Base-by-base conservation (phyloP, 2,113 vertebrate genomes). In the Chloropsis cyanopogon region DNA sequence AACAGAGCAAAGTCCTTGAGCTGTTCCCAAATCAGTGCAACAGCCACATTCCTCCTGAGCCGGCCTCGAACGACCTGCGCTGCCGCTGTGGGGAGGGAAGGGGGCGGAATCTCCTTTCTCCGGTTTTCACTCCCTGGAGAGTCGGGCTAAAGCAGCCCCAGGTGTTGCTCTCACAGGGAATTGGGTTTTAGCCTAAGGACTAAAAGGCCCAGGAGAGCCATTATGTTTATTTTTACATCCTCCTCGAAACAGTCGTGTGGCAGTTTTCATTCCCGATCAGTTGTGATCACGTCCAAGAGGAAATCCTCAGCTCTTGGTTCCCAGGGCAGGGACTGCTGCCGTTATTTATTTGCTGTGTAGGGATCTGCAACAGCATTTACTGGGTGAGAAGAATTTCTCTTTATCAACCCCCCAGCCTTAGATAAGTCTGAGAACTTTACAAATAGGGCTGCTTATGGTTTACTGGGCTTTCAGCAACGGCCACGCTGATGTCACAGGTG, bases 1-100 rank as follows among this genome's bases (percentile, higher is more conserved):
- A 64, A 82, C 15, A 75, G 83, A 81, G 52, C 82, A 41, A 92
- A 96, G 92, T 92, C 93, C 93, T 81, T 82, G 79, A 39, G 49
- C 31, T 79, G 41, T 24, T 72, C 90, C 46, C 68, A 37, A 57
- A 63, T 26, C n/a, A 53, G 23, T 4, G n/a, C 56, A 90, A 22
- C 25, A 41, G 42, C 29, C 65, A 7, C 82, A 39, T 78, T 90
- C 76, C 71, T 96, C 69, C 52, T 6, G 4, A 46, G 35, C 17
- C 13, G 41, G 60, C 64, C 3, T 2, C 17, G 39, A 52, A 19
- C 1, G 20, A 61, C 52, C 72, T 14, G 22, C 23, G 14, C 12
- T 8, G 14, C 10, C 0, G 9, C 35, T 3, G 20, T 0, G 44
- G 3, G 24, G 5, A 65, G 64, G 64, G n/a, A 50, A 4, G 4